These are phyloP conservation scores for Poeciliopsis occidentalis DNA, from an alignment of 2,113 vertebrate species.

Conservation along the genomic window DNA sequence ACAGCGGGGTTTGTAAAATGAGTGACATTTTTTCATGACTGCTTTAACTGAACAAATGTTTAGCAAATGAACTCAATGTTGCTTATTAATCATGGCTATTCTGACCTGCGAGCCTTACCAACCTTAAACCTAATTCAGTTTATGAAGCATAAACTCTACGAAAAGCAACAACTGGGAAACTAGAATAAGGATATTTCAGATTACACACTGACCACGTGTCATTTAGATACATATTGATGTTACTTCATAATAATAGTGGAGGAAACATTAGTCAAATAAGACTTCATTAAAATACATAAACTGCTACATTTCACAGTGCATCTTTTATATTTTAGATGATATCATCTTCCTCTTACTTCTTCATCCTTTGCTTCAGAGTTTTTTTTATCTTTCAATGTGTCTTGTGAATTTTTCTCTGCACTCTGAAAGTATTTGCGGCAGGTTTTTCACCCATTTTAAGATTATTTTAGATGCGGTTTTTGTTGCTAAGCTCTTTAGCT, in stretches of 20 bases:
- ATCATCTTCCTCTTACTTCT: neutral
- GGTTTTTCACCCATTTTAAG: neutral
- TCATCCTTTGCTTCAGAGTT: neutral
- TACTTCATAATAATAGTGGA: neutral
- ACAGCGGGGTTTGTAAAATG: neutral
- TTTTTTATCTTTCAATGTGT: neutral
- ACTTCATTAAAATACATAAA: neutral
- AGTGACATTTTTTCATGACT: neutral
- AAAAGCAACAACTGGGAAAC: neutral
- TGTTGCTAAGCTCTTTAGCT: neutral
- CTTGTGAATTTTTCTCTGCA: neutral
- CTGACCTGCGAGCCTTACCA: neutral
- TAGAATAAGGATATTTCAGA: neutral
- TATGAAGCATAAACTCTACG: neutral
- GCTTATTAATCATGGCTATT: neutral
- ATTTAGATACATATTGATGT: neutral
- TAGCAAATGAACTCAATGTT: neutral
- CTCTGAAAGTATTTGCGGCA: neutral
- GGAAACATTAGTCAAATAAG: neutral
- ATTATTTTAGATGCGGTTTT: neutral
- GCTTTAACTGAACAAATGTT: neutral
- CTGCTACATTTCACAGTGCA: neutral
- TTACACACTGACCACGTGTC: neutral
- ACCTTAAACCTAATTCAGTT: neutral
- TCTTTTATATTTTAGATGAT: neutral